Conservation (phyloP, 2,888 invertebrate genomes). For the Scaptomyza tumidula region DNA sequence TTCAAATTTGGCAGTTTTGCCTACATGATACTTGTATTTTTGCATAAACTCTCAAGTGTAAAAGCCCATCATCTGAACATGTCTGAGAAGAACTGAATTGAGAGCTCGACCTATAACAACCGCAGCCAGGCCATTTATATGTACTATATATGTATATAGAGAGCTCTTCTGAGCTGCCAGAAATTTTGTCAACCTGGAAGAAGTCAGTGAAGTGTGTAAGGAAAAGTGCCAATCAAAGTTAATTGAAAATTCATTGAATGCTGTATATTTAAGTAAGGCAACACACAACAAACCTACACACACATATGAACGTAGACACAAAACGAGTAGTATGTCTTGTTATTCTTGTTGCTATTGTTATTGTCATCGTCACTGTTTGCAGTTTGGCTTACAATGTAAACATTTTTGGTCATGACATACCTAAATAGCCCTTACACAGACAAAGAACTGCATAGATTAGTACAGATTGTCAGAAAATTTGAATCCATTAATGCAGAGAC, state of each 20-base stretch:
- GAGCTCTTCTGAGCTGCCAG: conserved; percentile 3
- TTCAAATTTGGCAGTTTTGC: conserved; percentile 37
- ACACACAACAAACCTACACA: conserved; percentile 42
- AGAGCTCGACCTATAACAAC: conserved; percentile 25
- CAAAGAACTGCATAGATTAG: conserved; percentile 50
- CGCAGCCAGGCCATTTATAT: conserved; percentile 44
- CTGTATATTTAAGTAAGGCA: conserved; percentile 74
- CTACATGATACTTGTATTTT: conserved; percentile 36
- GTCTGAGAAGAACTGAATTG: conserved; percentile 22
- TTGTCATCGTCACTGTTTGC: conserved; percentile 58
- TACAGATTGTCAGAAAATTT: conserved; percentile 21
- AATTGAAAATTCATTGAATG: conserved; percentile 80
- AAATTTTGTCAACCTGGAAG: conserved; percentile 16
- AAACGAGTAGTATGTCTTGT: conserved; percentile 21
- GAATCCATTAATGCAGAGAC: conserved; percentile 9
- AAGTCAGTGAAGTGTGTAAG: conserved; percentile 57
- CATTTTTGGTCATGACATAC: conserved; percentile 64
- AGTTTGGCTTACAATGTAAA: conserved; percentile 73
- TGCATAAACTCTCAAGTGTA: conserved; percentile 48
- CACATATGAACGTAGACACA: conserved; percentile 6
- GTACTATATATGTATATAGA: neutral
- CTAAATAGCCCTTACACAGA: conserved; percentile 34
- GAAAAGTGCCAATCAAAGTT: conserved; percentile 79
- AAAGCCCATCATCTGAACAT: conserved; percentile 48
- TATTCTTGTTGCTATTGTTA: conserved; percentile 32